A percentile compares a stretch with the other conserved stretches of the same genome.
Evolutionary conservation across 2,797 vertebrate species (phyloP).

Genomic region (Enoplosus armatus): DNA sequence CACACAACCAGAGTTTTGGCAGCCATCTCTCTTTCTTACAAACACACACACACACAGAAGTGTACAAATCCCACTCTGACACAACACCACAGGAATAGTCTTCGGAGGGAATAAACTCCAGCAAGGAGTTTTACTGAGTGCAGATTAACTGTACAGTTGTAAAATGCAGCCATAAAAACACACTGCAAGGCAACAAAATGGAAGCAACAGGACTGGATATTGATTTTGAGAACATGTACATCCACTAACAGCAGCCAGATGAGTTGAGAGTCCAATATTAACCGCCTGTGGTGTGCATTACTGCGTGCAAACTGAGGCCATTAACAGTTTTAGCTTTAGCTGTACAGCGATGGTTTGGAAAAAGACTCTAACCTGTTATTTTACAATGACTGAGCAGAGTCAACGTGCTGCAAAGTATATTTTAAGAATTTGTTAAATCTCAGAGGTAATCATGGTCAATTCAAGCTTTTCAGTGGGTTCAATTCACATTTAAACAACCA

Average conservation of each 20-base stretch:
- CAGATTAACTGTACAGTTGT: slow-evolving; percentile 64
- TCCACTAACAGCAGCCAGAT: background rate
- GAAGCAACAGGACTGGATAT: slow-evolving; percentile 31
- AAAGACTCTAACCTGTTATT: background rate
- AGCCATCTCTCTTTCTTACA: background rate
- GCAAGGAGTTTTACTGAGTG: slow-evolving; percentile 46
- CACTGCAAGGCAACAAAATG: slow-evolving; percentile 38
- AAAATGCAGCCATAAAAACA: slow-evolving; percentile 60
- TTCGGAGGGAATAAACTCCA: slow-evolving; percentile 32
- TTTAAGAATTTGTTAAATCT: background rate
- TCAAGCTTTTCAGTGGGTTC: background rate
- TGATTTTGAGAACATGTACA: slow-evolving; percentile 34
- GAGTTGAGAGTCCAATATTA: background rate
- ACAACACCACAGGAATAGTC: slow-evolving; percentile 43
- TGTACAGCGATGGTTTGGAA: background rate
- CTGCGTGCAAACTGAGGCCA: background rate
- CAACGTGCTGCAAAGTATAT: fast-evolving
- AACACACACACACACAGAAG: background rate
- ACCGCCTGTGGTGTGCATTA: background rate
- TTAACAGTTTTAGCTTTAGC: background rate
- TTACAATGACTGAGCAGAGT: background rate
- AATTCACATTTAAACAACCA: background rate
- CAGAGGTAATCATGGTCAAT: background rate
- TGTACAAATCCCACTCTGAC: slow-evolving; percentile 28
- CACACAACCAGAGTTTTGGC: background rate